These are phyloP conservation scores for Tyrophagus putrescentiae DNA, from an alignment of 1,140 invertebrate genomes.

Conservation along the genomic window DNA sequence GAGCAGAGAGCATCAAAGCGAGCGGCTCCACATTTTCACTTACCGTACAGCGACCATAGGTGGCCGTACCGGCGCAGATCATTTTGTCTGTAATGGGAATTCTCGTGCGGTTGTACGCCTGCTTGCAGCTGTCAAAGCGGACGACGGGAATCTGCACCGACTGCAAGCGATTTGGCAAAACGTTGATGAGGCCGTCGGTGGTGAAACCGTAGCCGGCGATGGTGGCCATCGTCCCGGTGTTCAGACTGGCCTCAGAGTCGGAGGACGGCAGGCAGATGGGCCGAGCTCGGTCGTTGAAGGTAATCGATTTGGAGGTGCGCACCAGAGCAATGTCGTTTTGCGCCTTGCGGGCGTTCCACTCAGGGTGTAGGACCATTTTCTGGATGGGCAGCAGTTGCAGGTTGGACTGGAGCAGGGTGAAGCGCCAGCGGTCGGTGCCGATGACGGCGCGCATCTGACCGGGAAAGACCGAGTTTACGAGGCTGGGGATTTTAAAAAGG, in stretches of 20 bases:
- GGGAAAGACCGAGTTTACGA: not conserved
- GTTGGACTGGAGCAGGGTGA: not conserved
- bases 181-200: not conserved
- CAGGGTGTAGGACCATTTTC: conserved; percentile 9
- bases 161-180: conserved; percentile 6
- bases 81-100: conserved; percentile 12
- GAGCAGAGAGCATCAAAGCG: not conserved
- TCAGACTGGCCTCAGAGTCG: not conserved
- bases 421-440: conserved; percentile 16
- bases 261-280: conserved; percentile 4
- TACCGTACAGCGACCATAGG: conserved; percentile 15
- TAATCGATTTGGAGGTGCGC: not conserved
- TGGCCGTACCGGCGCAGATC: conserved; percentile 10
- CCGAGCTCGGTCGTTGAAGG: conserved; percentile 3
- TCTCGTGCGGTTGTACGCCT: not conserved
- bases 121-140: not conserved
- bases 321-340: conserved; percentile 20
- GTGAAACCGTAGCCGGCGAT: conserved; percentile 16
- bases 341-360: not conserved
- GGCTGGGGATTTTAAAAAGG: not conserved
- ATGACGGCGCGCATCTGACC: conserved; percentile 10
- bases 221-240: not conserved
- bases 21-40: not conserved
- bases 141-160: conserved; percentile 6
- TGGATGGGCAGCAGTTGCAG: conserved; percentile 5